Percentiles rank a stretch among this genome's conserved stretches.
These are phyloP conservation scores for Drosophila sucinea DNA, from an alignment of 1,140 invertebrate genomes.

Conservation along the genomic window DNA sequence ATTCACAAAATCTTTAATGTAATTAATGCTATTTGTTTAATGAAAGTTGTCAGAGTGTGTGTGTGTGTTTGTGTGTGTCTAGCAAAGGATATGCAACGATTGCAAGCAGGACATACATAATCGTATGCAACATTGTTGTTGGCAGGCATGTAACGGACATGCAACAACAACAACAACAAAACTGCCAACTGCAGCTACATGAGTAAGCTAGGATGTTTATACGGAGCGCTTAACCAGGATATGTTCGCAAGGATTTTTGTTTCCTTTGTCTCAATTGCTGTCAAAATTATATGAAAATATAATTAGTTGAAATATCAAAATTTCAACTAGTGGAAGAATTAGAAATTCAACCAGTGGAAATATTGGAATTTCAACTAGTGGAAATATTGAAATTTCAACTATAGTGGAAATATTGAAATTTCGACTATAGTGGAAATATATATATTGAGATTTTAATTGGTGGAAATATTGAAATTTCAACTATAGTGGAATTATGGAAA, in stretches of 20 bases:
- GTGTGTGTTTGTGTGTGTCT: constrained; percentile 27
- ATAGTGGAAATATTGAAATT: too few species aligned
- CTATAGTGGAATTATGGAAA: too few species aligned
- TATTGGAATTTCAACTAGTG: too few species aligned
- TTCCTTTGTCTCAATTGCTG: too few species aligned
- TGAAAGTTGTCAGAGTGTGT: constrained; percentile 63
- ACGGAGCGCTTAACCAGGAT: constrained; percentile 3
- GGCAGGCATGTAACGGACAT: constrained; percentile 60
- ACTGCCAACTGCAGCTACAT: constrained; percentile 8
- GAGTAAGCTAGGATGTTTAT: constrained; percentile 20
- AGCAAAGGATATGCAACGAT: constrained; percentile 49
- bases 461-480: too few species aligned
- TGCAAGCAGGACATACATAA: constrained; percentile 50
- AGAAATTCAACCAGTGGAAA: too few species aligned
- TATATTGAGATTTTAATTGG: too few species aligned
- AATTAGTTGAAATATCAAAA: too few species aligned
- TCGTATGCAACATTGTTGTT: constrained; percentile 58
- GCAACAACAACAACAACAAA: constrained; percentile 49
- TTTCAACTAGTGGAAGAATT: too few species aligned
- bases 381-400: too few species aligned
- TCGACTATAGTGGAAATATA: too few species aligned
- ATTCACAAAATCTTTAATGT: constrained; percentile 78
- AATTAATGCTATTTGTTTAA: constrained; percentile 79
- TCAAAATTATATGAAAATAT: too few species aligned
- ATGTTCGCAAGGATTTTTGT: background rate